Percentiles rank a stretch among this genome's conserved stretches.
Evolutionary conservation across 2,113 vertebrate species (phyloP).

Genomic region (Antechinus stuartii): DNA sequence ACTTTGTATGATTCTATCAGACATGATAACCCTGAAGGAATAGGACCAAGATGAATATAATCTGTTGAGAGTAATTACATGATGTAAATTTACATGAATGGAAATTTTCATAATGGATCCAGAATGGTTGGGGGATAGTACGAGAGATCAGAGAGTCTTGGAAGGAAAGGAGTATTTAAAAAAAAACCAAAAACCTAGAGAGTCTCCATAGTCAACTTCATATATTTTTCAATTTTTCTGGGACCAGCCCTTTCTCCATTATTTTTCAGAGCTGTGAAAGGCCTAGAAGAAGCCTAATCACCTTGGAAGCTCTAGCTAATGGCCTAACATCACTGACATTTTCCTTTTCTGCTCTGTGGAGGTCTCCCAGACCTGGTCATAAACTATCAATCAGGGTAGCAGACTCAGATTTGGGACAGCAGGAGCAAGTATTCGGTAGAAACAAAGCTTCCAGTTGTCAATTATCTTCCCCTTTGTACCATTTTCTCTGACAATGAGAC

Average conservation of each 20-base stretch:
- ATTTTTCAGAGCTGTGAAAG: background rate
- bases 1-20: background rate
- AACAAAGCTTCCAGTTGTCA: conserved; percentile 16
- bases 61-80: background rate
- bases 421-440: background rate
- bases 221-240: conserved; percentile 45
- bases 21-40: background rate
- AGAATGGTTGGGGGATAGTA: background rate
- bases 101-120: background rate
- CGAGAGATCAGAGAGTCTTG: background rate
- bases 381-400: background rate
- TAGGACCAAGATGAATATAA: background rate
- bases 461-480: conserved; percentile 1
- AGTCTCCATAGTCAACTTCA: background rate
- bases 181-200: background rate
- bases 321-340: background rate
- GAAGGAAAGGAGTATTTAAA: background rate
- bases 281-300: background rate
- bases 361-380: background rate
- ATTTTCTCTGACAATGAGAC: background rate
- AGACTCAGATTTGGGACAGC: background rate
- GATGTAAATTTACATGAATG: background rate
- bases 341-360: background rate
- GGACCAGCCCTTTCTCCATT: background rate
- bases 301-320: conserved; percentile 2